Percentiles rank a stretch among this genome's conserved stretches.
phyloP scores from a whole-genome alignment of 2,888 invertebrate genomes.

The Melanotus villosus region DNA sequence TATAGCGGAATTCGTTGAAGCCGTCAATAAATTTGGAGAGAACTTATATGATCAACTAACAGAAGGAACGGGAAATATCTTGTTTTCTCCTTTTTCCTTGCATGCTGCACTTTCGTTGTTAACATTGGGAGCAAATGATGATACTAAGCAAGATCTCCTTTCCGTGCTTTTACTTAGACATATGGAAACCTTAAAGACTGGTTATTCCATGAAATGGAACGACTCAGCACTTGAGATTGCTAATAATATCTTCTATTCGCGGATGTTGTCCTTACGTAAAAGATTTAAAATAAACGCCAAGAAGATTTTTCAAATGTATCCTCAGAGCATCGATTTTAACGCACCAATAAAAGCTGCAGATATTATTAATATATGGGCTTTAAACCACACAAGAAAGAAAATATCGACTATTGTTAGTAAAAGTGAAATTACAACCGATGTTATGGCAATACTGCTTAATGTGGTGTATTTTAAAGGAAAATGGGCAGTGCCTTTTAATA shows the following conservation, averaged over 20 bases:
- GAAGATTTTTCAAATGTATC: background rate
- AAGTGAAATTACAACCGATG: background rate
- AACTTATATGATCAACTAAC: background rate
- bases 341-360: background rate
- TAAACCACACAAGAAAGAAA: background rate
- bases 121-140: background rate
- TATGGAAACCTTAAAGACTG: background rate
- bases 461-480: background rate
- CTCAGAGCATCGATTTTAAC: background rate
- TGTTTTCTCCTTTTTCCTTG: background rate
- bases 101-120: background rate
- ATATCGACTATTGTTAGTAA: background rate
- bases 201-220: too few species aligned
- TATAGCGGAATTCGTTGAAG: too few species aligned
- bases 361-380: background rate
- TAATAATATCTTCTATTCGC: background rate
- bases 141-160: background rate
- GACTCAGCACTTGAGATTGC: background rate
- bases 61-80: background rate
- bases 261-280: background rate
- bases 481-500: background rate
- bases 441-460: background rate
- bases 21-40: conserved; percentile 4
- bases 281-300: background rate
- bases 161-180: background rate